These are phyloP conservation scores for Phalangium opilio DNA, from an alignment of 2,888 invertebrate genomes.

Conservation along the genomic window DNA sequence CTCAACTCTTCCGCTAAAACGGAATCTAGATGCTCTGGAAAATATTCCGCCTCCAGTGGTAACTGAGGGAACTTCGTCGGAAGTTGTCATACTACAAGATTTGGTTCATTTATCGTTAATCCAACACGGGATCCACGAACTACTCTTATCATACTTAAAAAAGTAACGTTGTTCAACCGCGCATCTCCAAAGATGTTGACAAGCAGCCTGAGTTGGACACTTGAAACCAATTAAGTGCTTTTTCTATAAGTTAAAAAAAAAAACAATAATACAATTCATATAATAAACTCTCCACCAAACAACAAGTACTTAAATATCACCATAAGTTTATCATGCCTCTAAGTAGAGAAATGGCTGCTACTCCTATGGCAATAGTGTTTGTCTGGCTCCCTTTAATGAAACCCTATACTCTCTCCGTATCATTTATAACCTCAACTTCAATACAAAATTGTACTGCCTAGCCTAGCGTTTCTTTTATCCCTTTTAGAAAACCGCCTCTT, in stretches of 20 bases:
- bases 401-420: no score
- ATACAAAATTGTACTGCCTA: no score
- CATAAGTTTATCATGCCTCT: no score
- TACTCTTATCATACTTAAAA: constrained; percentile 55
- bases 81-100: constrained; percentile 53
- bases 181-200: constrained; percentile 92
- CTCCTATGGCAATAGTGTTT: no score
- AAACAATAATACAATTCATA: not conserved
- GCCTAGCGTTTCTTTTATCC: no score
- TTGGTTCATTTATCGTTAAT: not conserved
- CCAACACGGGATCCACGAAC: not conserved
- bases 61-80: constrained; percentile 64
- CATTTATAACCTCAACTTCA: no score
- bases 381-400: no score
- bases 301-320: no score
- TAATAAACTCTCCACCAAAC: not conserved
- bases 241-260: constrained; percentile 12
- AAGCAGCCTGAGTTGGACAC: constrained; percentile 78
- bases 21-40: constrained; percentile 86
- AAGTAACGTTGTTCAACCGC: constrained; percentile 95
- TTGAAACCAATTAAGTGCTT: constrained; percentile 70
- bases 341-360: no score
- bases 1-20: constrained; percentile 70
- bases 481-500: no score
- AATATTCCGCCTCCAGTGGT: constrained; percentile 81